phyloP scores from a whole-genome alignment of 1,140 invertebrate species.

The Drosophila mauritiana region DNA sequence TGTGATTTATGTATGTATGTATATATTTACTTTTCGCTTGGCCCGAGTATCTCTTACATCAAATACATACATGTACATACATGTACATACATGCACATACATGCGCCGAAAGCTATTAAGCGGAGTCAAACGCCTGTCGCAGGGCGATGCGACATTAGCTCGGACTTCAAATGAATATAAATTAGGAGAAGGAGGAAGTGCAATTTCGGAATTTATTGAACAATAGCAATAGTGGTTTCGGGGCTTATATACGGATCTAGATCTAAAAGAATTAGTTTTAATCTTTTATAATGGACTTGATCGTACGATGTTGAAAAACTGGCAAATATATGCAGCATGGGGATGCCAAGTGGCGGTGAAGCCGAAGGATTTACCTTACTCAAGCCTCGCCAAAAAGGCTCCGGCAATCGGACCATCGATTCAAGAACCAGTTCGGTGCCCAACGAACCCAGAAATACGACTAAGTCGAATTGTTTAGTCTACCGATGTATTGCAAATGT shows the following conservation, averaged over 20 bases:
- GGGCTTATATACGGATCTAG: background rate
- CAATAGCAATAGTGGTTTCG: background rate
- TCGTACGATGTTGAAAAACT: background rate
- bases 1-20: conserved; percentile 72
- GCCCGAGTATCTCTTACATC: conserved; percentile 51
- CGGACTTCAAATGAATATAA: conserved; percentile 47
- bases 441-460: conserved; percentile 55
- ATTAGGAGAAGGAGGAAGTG: background rate
- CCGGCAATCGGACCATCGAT: too few species aligned
- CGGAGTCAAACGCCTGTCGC: conserved; percentile 20
- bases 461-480: conserved; percentile 24
- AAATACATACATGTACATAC: conserved; percentile 1
- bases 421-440: conserved; percentile 15
- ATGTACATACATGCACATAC: too few species aligned
- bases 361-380: conserved; percentile 15
- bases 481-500: conserved; percentile 55
- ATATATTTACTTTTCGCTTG: conserved; percentile 67
- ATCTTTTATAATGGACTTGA: too few species aligned
- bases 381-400: conserved; percentile 31
- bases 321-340: conserved; percentile 42
- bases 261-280: too few species aligned
- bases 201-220: background rate
- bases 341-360: conserved; percentile 37
- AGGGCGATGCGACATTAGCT: conserved; percentile 43
- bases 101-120: conserved; percentile 58